phyloP scores from a whole-genome alignment of 2,888 invertebrate species.

The Eucriotettix oculatus region DNA sequence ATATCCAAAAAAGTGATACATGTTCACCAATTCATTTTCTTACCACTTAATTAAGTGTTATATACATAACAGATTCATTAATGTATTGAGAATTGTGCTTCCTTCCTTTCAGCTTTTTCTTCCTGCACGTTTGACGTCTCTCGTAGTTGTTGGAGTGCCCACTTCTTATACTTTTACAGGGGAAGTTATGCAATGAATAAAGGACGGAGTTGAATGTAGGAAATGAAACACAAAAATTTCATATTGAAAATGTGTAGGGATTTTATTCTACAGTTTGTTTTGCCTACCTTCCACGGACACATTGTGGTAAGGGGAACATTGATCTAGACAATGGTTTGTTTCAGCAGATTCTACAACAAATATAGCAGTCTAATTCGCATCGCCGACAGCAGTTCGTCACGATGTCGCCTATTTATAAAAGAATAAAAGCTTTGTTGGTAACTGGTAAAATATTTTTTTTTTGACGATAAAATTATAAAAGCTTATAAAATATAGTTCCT shows the following conservation, averaged over 20 bases:
- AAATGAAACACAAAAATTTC: neutral
- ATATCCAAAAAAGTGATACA: too few species aligned
- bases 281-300: conserved; percentile 8
- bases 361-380: neutral
- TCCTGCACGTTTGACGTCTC: too few species aligned
- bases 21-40: too few species aligned
- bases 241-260: conserved; percentile 11
- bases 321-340: conserved; percentile 1
- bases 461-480: conserved; percentile 1
- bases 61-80: too few species aligned
- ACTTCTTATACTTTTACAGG: too few species aligned
- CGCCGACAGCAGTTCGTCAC: too few species aligned
- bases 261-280: conserved; percentile 10
- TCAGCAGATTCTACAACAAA: neutral
- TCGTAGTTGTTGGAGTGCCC: too few species aligned
- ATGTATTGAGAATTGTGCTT: too few species aligned
- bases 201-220: too few species aligned
- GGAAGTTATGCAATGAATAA: too few species aligned
- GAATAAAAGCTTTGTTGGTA: neutral
- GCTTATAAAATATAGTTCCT: neutral
- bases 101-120: too few species aligned
- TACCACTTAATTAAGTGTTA: too few species aligned
- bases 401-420: neutral
- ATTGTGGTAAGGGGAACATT: conserved; percentile 3
- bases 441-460: neutral